Base-by-base conservation (phyloP, 1,140 invertebrate genomes). In the Caerostris darwini region DNA sequence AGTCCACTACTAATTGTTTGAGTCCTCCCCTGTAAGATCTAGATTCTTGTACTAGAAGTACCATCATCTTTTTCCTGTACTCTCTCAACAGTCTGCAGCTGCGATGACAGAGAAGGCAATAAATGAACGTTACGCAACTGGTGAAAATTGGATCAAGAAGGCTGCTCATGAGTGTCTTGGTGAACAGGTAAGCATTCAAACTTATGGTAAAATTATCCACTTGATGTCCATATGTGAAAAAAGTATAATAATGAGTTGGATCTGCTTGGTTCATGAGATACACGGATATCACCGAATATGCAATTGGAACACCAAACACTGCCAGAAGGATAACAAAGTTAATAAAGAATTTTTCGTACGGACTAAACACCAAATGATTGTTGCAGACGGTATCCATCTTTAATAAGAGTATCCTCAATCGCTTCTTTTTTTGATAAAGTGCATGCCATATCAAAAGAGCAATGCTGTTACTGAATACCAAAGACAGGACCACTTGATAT, bases 61-160 rank as follows among this genome's bases (percentile, higher is more conserved):
- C 34, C 0, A 57, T 53, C 1, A 91, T 50, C 3, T 53, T 81
- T 6, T 82, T 57, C 3, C 90, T 10, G 14, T 82, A 53, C n/a
- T 82, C 19, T 7, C 10, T 0, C 3, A 92, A 67, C 14, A 92
- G 19, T 34, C 61, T 83, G 14, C 90, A 92, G 90, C 77, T 82
- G 14, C 81, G 77, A 50, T 85, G 54, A 53, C 90, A 92, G 10
- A 92, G 57, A 34, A 92, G 34, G 14, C 90, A 92, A 17, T 92
- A 92, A 0, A 92, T 56, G 7, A 92, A 56, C 56, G 82, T 92
- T 6, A 85, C 61, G 8, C 77, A 64, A n/a, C 81, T 85, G 0
- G 82, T 57, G 17, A 92, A 92, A 19, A 92, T 92, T 7, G 90
- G 90, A 67, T 92, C 90, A 3, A 85, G 12, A 3, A 85, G 17